Evolutionary conservation across 2,888 invertebrate genomes (phyloP), one percentile per base, ranked within the genome.

Genomic region (Drosophila putrida): DNA sequence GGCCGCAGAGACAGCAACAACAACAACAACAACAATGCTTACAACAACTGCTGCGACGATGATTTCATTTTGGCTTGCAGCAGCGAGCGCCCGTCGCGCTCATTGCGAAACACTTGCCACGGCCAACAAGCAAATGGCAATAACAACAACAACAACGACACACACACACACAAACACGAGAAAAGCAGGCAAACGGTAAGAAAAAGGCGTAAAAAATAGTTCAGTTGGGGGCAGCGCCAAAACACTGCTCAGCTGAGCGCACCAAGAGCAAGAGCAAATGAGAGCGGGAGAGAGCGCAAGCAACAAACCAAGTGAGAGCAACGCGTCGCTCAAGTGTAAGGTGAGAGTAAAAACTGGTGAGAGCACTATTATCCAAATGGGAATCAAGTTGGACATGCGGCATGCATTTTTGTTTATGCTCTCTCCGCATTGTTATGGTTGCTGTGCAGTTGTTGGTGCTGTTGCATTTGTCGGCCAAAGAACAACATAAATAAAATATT

Each of bases 61-160:
- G 89, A 89, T 88, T 89, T 86, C 85, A 86, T 89, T 86, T 85
- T 77, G 73, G 82, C 78, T 78, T 82, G 78, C 82, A 77, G 78
- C 78, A 60, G 77, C 63, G 66, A 73, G 73, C 68, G 51, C 70
- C 75, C 67, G 75, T 62, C 77, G 80, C 80, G 82, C 80, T 77
- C 82, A 90, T 90, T 90, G 90, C 90, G 88, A 90, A 89, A 90
- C 90, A 90, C 91, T 91, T 91, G 90, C 90, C 83, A 89, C 88
- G 80, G 90, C 77, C 78, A 82, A 79, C 85, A 80, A 81, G 71
- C 76, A 79, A 84, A 78, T 77, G 66, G 60, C 78, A 82, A 76
- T 55, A 76, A 47, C 71, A 67, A 47, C 71, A 76, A 59, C 67
- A 68, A 41, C 66, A 39, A 11, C 51, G 61, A 20, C 36, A 36